Percentiles rank a stretch among this genome's conserved stretches.
Evolutionary conservation across 2,113 vertebrate genomes (phyloP).

Genomic region (Porphyrio hochstetteri): DNA sequence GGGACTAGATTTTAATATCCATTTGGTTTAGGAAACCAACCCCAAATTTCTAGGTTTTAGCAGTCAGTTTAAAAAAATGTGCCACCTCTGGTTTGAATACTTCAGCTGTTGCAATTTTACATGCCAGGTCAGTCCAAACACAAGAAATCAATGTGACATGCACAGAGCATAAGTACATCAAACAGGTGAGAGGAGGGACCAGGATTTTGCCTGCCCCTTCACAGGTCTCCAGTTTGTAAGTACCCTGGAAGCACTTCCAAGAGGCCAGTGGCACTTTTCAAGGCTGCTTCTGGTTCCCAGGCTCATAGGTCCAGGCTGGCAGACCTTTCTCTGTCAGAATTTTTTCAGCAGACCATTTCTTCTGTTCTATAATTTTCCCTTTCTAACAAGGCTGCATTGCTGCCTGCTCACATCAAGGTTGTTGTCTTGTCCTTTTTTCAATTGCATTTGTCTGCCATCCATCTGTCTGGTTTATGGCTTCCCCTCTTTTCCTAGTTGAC

Average conservation of each 20-base stretch:
- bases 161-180: neutral
- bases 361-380: neutral
- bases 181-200: neutral
- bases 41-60: neutral
- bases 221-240: neutral
- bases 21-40: neutral
- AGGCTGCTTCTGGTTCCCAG: neutral
- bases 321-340: neutral
- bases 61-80: neutral
- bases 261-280: neutral
- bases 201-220: neutral
- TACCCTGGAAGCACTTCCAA: neutral
- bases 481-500: neutral
- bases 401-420: neutral
- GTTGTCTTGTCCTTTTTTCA: neutral
- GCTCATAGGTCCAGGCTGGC: rapidly evolving
- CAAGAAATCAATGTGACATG: neutral
- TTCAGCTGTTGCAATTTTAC: neutral
- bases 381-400: neutral
- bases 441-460: neutral
- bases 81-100: neutral
- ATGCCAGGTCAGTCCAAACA: neutral
- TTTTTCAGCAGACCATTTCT: neutral
- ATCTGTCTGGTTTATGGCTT: neutral
- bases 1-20: neutral